Base-by-base conservation (phyloP, 2,113 vertebrate genomes). In the Mustela lutreola region DNA sequence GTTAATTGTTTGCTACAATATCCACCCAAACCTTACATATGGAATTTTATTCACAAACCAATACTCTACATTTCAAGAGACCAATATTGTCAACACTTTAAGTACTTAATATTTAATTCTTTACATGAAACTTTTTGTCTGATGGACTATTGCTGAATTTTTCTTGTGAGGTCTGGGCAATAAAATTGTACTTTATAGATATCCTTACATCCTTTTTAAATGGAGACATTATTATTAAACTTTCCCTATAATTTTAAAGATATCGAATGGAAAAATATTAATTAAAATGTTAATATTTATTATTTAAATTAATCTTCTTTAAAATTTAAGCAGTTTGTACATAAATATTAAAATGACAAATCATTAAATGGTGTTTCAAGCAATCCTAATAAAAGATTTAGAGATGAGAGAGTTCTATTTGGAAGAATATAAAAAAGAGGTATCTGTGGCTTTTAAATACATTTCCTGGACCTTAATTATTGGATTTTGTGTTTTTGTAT, bases 31-130 rank as follows among this genome's bases (percentile, higher is more conserved):
- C 71, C 21, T 84, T 71, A 87, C 4, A 63, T 65, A 58, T 56
- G 79, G 80, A 96, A 67, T 88, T 97, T 90, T 88, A 95, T n/a
- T 94, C 89, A 93, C 18, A 78, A 95, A 45, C 18, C 70, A 92
- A 9, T 18, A 19, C 5, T 75, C 62, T 76, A 62, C n/a, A 58
- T 95, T 92, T 97, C 75, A 91, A 73, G 62, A 92, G 53, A 63
- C 71, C 86, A 50, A 92, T 86, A 94, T 50, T 89, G 42, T 93
- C 80, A 97, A 70, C 84, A 94, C 48, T 50, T 50, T 88, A 97
- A 70, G 28, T 24, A 65, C n/a, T 90, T 94, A 63, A 63, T 28
- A 94, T 65, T 10, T 79, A 70, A 28, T 42, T 91, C 26, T 91
- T 94, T 73, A 78, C 31, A 86, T 88, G 62, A 39, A 78, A 81